These are phyloP conservation scores for Trididemnum nubilum DNA, from an alignment of 23 tunicate species.

Conservation along the genomic window DNA sequence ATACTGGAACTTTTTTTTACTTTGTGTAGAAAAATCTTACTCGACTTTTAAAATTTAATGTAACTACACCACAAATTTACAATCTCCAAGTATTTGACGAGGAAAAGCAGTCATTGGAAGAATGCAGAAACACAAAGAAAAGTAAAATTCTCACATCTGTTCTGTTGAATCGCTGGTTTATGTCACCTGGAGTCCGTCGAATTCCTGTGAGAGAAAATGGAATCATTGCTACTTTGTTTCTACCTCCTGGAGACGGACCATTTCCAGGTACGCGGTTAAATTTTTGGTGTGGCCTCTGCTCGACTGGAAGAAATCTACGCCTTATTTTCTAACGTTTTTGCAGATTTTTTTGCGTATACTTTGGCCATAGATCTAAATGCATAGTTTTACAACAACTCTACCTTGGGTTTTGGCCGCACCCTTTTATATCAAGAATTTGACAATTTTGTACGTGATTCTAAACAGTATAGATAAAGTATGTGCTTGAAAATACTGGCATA, in stretches of 20 bases:
- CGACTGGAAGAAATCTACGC: too few relatives aligned
- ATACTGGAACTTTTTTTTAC: slow-evolving; percentile 3
- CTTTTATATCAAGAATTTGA: too few relatives aligned
- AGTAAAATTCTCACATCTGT: neutral
- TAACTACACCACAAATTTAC: slow-evolving; percentile 37
- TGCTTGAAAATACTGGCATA: too few relatives aligned
- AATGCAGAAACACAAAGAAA: neutral
- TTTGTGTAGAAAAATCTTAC: slow-evolving; percentile 21
- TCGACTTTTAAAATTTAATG: slow-evolving; percentile 45
- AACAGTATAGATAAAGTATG: too few relatives aligned
- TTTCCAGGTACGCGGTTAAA: slow-evolving; percentile 42
- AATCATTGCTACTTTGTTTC: slow-evolving; percentile 35
- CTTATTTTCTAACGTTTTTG: too few relatives aligned
- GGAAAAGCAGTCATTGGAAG: neutral
- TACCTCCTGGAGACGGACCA: slow-evolving; percentile 46
- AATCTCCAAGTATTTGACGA: slow-evolving; percentile 27
- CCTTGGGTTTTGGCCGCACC: too few relatives aligned
- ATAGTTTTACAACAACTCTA: too few relatives aligned
- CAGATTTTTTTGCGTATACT: too few relatives aligned
- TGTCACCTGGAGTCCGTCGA: slow-evolving; percentile 39
- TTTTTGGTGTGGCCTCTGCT: neutral
- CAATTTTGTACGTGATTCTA: too few relatives aligned
- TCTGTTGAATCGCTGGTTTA: neutral
- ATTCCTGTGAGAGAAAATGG: slow-evolving; percentile 36
- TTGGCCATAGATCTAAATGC: too few relatives aligned